These are phyloP conservation scores for Zoroaster sp. DNA, from an alignment of 53 echinoderm and acorn worm genomes.

Conservation along the genomic window DNA sequence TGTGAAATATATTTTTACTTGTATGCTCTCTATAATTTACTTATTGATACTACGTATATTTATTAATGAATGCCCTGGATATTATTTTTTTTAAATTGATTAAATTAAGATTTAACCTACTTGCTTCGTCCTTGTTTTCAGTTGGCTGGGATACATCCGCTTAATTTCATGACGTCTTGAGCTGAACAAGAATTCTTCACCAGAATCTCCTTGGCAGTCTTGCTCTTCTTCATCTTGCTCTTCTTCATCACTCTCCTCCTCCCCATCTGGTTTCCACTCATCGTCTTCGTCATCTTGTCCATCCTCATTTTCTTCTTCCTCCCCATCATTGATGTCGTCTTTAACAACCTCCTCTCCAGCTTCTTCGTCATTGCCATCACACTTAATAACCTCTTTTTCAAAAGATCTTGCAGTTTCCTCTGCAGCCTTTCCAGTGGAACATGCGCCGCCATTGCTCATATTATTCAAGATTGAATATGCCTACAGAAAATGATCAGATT, in stretches of 20 bases:
- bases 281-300: not conserved
- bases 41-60: too few relatives aligned
- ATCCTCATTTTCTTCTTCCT: too few relatives aligned
- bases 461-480: not conserved
- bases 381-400: too few relatives aligned
- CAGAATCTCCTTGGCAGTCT: not conserved
- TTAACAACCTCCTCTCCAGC: not conserved
- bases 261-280: not conserved
- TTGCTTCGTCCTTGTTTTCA: not conserved
- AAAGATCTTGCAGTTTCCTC: too few relatives aligned
- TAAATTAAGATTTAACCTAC: not conserved
- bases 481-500: not conserved
- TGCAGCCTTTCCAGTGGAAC: not conserved
- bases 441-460: not conserved
- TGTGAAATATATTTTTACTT: too few relatives aligned
- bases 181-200: not conserved
- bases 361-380: not conserved
- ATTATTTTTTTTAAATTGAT: too few relatives aligned
- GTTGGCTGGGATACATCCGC: not conserved
- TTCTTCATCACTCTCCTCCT: not conserved
- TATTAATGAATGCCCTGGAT: too few relatives aligned
- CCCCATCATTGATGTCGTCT: not conserved
- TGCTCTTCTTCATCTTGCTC: not conserved
- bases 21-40: too few relatives aligned
- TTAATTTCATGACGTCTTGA: not conserved